phyloP scores from a whole-genome alignment of 2,797 vertebrate genomes.

The Acomys russatus region DNA sequence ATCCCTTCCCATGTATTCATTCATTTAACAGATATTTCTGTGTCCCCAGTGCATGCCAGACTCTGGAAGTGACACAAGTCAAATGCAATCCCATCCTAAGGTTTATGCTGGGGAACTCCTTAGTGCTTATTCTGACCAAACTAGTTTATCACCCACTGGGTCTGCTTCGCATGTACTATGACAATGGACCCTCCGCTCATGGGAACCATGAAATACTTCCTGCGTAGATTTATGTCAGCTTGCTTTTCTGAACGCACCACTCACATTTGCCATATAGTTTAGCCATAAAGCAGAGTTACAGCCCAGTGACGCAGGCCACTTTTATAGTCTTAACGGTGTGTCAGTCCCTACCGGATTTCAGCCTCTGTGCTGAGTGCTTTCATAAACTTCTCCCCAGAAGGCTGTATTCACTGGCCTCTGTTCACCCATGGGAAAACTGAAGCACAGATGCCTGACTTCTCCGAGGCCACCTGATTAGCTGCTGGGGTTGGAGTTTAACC shows the following conservation, averaged over 20 bases:
- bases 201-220: conserved; percentile 32
- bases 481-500: conserved; percentile 31
- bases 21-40: conserved; percentile 43
- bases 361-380: background rate
- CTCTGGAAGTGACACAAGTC: conserved; percentile 5
- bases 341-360: background rate
- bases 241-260: conserved; percentile 39
- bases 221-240: background rate
- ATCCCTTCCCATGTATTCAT: background rate
- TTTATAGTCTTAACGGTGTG: background rate
- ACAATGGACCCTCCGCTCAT: background rate
- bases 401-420: background rate
- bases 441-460: conserved; percentile 50
- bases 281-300: background rate
- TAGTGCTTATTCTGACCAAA: background rate
- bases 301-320: background rate
- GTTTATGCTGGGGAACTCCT: background rate
- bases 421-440: conserved; percentile 33
- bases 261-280: conserved; percentile 38
- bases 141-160: background rate
- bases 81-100: background rate
- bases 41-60: background rate
- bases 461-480: background rate
- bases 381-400: background rate
- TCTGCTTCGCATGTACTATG: background rate